Base-by-base conservation (phyloP, 1,140 invertebrate species). In the Diachasma alloeum region DNA sequence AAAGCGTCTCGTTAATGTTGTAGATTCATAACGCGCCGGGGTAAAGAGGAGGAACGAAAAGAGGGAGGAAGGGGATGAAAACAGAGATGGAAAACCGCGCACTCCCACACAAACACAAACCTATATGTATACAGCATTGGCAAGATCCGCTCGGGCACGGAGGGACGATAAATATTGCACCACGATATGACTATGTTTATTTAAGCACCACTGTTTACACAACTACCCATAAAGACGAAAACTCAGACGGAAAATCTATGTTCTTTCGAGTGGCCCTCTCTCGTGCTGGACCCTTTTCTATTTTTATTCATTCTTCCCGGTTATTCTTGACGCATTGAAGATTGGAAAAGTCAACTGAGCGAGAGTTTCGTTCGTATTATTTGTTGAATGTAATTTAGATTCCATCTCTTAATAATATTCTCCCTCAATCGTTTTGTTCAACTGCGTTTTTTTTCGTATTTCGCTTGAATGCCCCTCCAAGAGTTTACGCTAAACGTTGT, bases 151-250 rank as follows among this genome's bases (percentile, higher is more conserved):
- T 73, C 78, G 46, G 42, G 44, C 46, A 70, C 76, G 79, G 74
- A 69, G 68, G 53, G 76, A 76, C 76, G 82, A 84, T 84, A 85
- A 84, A 85, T 84, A 85, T 81, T 82, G 81, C 70, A 80, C 46
- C 80, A 56, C 79, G 79, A 81, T 82, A 79, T 53, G 77, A 22
- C 24, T 42, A 37, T 82, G 79, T 83, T 83, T 82, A 80, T 83
- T 83, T 81, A 82, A 81, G 74, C 78, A 75, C 15, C 68, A 63
- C 70, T 80, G 69, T 81, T 83, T 83, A 73, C 73, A 74, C 67
- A 53, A 72, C 70, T 72, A 63, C 63, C 70, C 70, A 53, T 79
- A 76, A 81, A 80, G 39, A 74, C 26, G 56, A 63, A 63, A 63
- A 63, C 59, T 63, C 59, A 63, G 59, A 63, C 59, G 59, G 24